Evolutionary conservation across 2,113 vertebrate genomes (phyloP), one percentile per base, ranked within the genome.

Genomic region (Alethe castanea): DNA sequence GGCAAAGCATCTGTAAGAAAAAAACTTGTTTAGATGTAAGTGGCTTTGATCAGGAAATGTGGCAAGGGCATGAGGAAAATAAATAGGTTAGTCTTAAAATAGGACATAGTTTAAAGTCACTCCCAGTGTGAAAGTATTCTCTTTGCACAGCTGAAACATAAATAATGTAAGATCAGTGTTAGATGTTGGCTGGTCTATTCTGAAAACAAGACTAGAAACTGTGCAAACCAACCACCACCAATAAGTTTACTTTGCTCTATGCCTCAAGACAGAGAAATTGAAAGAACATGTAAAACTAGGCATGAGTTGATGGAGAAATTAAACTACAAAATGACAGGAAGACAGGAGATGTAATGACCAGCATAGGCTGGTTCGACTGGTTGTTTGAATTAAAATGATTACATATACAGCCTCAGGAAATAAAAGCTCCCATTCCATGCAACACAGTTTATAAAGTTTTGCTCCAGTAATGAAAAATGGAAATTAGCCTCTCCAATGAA

Each of bases 401-500:
- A 67, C 38, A 36, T 70, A 64, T 88, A 50, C 92, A 93, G 90
- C 92, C 85, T 92, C 38, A 82, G 96, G 95, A 96, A 94, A 93
- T 36, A 69, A 93, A 90, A 96, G 44, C 52, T 86, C 64, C 65
- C 35, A 25, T 76, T 95, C 71, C 29, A 62, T 96, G 88, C 81
- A 45, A 80, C 35, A 77, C 6, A 86, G 71, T 94, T 95, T 95
- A 59, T 88, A 70, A 90, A 93, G 79, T 88, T 92, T 90, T 92
- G 38, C 38, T 94, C 36, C 64, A 74, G 50, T 95, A 96, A 95
- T 95, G 92, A 93, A 88, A 97, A 95, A 96, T 94, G 61, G 67
- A 92, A 96, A 96, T 94, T 18, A 92, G 36, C 12, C 29, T 94
- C 93, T 95, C 79, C 71, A 93, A 95, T 90, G 95, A 96, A 90